These are phyloP conservation scores for Panopea generosa DNA, from an alignment of 2,888 invertebrate species.

Conservation along the genomic window DNA sequence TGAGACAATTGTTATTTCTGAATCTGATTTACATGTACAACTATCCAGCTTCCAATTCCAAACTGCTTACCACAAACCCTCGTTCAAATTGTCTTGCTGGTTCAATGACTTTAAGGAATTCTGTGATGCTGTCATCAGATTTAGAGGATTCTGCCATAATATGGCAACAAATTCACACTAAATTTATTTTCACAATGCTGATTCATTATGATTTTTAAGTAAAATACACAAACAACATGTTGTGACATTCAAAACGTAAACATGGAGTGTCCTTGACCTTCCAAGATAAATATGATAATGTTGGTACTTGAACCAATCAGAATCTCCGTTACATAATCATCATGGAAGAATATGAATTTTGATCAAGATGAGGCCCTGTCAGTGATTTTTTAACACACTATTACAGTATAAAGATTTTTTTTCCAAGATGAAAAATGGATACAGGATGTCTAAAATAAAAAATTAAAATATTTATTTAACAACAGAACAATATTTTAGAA, in stretches of 20 bases:
- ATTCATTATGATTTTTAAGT: conserved; percentile 20
- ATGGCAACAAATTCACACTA: conserved; percentile 31
- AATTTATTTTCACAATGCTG: background rate
- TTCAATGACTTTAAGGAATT: conserved; percentile 56
- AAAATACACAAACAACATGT: conserved; percentile 27
- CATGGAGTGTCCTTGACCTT: conserved; percentile 59
- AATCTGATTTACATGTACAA: no score
- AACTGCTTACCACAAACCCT: conserved; percentile 48
- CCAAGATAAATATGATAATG: conserved; percentile 47
- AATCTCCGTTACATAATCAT: conserved; percentile 25
- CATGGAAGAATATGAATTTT: conserved; percentile 4
- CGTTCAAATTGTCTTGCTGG: conserved; percentile 33
- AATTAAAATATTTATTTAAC: no score
- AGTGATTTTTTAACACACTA: no score
- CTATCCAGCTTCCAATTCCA: no score
- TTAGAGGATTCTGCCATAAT: conserved; percentile 52
- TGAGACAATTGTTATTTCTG: no score
- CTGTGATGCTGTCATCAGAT: conserved; percentile 28
- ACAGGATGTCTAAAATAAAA: no score
- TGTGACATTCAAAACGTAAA: conserved; percentile 61
- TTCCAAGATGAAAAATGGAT: no score
- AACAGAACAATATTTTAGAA: no score
- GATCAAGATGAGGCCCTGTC: no score
- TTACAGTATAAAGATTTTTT: no score
- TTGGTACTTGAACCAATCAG: conserved; percentile 39